Evolutionary conservation across 2,797 vertebrate species (phyloP).

Genomic region (Mus spretus): DNA sequence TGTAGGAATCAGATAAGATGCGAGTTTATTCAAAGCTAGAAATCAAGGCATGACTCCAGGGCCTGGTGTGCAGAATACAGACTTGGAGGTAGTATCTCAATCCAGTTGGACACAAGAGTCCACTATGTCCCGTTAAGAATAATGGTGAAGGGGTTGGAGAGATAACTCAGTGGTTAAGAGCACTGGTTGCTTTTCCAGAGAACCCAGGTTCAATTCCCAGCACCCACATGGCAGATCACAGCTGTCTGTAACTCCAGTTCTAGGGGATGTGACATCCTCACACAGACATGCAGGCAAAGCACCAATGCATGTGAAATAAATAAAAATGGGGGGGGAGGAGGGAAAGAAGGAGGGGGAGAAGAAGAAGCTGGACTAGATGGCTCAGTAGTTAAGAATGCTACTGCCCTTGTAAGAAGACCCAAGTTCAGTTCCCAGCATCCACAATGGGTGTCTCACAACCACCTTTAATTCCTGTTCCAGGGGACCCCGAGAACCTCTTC

Average conservation of each 20-base stretch:
- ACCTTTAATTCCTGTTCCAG: neutral
- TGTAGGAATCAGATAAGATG: neutral
- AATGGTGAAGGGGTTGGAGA: too few species aligned
- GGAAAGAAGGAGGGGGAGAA: too few species aligned
- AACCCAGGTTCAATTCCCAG: neutral
- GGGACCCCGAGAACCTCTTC: too few species aligned
- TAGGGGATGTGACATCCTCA: neutral
- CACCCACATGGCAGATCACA: neutral
- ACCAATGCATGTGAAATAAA: neutral
- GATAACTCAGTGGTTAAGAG: too few species aligned
- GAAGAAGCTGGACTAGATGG: too few species aligned
- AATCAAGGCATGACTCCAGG: neutral
- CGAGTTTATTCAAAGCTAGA: neutral
- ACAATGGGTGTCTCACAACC: neutral
- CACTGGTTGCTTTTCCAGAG: too few species aligned
- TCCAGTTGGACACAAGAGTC: rapidly evolving
- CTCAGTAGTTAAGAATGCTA: neutral
- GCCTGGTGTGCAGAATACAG: rapidly evolving
- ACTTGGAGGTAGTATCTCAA: rapidly evolving
- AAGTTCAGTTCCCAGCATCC: neutral
- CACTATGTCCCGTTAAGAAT: neutral
- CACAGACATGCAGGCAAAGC: neutral
- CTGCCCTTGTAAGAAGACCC: neutral
- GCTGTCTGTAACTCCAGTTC: neutral
- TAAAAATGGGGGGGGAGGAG: neutral